Conservation (phyloP, 1,140 invertebrate genomes). For the Drosophila bifasciata region DNA sequence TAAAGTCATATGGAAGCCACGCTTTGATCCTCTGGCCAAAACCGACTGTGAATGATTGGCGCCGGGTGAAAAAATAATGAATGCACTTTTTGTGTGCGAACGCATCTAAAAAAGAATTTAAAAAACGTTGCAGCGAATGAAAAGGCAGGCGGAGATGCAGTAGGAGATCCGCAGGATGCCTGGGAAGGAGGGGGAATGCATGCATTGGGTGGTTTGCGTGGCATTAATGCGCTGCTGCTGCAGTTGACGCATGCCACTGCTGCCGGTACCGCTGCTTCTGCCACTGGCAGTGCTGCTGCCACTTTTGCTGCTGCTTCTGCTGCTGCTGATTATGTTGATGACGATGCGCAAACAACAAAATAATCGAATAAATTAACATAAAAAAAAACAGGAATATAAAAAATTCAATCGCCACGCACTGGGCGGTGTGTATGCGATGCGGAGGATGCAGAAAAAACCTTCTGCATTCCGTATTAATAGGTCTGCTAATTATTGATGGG, state of each 20-base stretch:
- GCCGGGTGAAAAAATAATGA: conserved; percentile 36
- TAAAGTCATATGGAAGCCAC: neutral
- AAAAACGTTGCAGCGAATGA: conserved; percentile 53
- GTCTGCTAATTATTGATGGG: conserved; percentile 75
- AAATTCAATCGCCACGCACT: conserved; percentile 61
- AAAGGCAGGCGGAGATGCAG: conserved; percentile 38
- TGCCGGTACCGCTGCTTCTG: conserved; percentile 7
- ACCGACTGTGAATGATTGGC: conserved; percentile 40
- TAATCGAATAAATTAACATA: conserved; percentile 74
- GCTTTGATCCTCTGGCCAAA: neutral
- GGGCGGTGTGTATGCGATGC: conserved; percentile 6
- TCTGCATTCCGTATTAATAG: conserved; percentile 50
- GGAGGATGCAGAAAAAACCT: neutral
- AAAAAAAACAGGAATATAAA: conserved; percentile 24
- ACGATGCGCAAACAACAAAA: conserved; percentile 64
- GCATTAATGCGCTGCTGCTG: conserved; percentile 31
- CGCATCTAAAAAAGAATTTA: conserved; percentile 63
- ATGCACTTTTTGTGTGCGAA: conserved; percentile 37
- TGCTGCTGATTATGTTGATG: conserved; percentile 71
- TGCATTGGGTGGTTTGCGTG: conserved; percentile 2
- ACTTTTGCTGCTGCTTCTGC: conserved; percentile 8
- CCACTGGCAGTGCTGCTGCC: conserved; percentile 3
- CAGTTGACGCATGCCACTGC: neutral
- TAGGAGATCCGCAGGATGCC: conserved; percentile 13
- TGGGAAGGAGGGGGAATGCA: neutral